Evolutionary conservation across 1,140 invertebrate genomes (phyloP).

Genomic region (Eriocheir sinensis): DNA sequence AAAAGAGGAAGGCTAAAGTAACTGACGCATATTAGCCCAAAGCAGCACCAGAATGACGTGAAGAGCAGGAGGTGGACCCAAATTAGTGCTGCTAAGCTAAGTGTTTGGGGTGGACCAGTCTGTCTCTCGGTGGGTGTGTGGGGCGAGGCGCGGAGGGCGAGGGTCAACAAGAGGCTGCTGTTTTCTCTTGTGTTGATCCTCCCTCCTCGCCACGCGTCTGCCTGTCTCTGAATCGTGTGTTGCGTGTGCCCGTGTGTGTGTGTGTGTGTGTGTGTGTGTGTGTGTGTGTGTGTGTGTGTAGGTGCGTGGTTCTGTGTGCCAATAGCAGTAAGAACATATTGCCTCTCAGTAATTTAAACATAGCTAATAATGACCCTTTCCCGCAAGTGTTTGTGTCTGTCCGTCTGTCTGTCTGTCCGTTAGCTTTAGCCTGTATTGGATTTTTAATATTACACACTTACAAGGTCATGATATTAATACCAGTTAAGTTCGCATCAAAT

Average conservation of each 20-base stretch:
- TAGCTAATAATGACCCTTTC: neutral
- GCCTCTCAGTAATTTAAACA: neutral
- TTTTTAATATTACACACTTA: conserved; percentile 17
- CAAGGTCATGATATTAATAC: conserved; percentile 26
- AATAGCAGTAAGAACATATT: neutral
- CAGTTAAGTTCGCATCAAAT: neutral
- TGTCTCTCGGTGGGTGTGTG: too few species aligned
- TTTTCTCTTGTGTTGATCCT: too few species aligned
- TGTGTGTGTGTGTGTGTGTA: neutral
- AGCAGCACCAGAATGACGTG: too few species aligned
- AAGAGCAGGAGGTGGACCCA: too few species aligned
- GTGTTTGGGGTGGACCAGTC: too few species aligned
- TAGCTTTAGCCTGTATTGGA: conserved; percentile 20
- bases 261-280: conserved; percentile 30
- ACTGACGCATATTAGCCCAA: too few species aligned
- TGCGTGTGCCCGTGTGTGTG: neutral
- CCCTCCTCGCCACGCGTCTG: too few species aligned
- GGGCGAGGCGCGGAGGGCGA: too few species aligned
- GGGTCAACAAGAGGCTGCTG: too few species aligned
- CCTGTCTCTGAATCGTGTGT: too few species aligned
- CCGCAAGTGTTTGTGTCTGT: neutral
- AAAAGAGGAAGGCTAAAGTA: too few species aligned
- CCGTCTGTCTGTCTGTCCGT: neutral
- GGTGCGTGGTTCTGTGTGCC: neutral
- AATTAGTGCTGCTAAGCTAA: too few species aligned